phyloP scores from a whole-genome alignment of 2,888 invertebrate species.

The Antheraea assamensis region DNA sequence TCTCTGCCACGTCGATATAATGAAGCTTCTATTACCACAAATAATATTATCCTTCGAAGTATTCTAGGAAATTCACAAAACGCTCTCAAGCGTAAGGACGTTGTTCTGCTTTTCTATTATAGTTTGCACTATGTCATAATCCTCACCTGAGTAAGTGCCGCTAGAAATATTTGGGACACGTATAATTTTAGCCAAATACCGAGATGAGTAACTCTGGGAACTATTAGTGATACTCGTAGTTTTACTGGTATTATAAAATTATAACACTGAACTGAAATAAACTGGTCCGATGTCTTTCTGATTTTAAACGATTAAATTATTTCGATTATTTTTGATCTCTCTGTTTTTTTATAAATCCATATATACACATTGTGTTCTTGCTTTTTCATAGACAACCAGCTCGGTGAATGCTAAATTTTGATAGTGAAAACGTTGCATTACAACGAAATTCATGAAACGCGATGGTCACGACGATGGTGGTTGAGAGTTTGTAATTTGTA shows the following conservation, averaged over 20 bases:
- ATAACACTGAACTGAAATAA: not conserved
- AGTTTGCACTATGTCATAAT: conserved; percentile 13
- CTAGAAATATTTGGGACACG: conserved; percentile 63
- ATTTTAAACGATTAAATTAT: not conserved
- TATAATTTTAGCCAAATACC: conserved; percentile 73
- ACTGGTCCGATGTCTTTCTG: not conserved
- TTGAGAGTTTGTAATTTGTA: not conserved
- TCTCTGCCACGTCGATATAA: not conserved
- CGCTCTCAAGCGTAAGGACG: not conserved
- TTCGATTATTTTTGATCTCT: not conserved
- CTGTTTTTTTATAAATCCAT: not conserved
- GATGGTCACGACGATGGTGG: not conserved
- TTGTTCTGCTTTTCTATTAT: conserved; percentile 15
- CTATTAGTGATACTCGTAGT: not conserved
- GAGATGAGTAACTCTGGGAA: conserved; percentile 52
- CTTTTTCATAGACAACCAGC: too few relatives aligned
- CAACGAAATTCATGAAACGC: too few relatives aligned
- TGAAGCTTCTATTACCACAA: not conserved
- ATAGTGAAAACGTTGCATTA: not conserved
- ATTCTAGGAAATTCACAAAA: not conserved
- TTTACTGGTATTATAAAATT: not conserved
- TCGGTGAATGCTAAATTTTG: not conserved
- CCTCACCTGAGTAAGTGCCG: conserved; percentile 15
- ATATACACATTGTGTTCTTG: too few relatives aligned
- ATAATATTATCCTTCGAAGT: not conserved